Evolutionary conservation across 2,888 invertebrate species (phyloP), one percentile per base, ranked within the genome.

Genomic region (Leucoptera coffeella): DNA sequence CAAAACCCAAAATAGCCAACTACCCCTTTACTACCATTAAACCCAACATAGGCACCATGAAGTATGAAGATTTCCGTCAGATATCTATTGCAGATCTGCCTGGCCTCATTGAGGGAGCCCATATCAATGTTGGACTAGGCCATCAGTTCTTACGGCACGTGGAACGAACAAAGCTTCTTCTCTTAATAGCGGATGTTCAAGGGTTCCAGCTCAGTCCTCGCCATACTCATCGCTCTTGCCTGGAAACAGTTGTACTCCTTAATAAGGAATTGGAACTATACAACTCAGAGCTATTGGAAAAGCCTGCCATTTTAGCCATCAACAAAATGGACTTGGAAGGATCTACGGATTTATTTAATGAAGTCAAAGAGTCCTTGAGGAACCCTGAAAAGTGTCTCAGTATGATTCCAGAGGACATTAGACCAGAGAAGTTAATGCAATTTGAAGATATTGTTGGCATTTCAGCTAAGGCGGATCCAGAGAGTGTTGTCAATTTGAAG

Each of bases 1-100:
- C 95, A 1, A 82, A 77, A 38, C 94, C 96, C 10, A 87, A 85
- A 72, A 85, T 96, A 43, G 95, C 94, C 1, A 81, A 77, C 33
- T 95, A 94, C 65, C 94, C 95, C 14, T 96, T 97, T 51, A 97
- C 97, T 29, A 97, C 97, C 4, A 77, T 97, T 24, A 78, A 78
- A 39, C 97, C 97, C 1, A 86, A 92, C 50, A 62, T 96, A 34
- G 96, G 94, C 8, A 74, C 82, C 1, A 76, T 94, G 22, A 56
- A 75, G 3, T 96, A 82, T 47, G 48, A 67, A 9, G 96, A 97
- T 54, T 48, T 74, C 1, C 72, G 95, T 34, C 76, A 78, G 54
- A 89, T 97, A 31, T 81, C 85, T 1, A 74, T 96, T 36, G 95
- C 96, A 1, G 97, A 97, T 67, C 73, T 97, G 25, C 97, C 97